A percentile compares a stretch with the other conserved stretches of the same genome.
These are phyloP conservation scores for Odontesthes bonariensis DNA, from an alignment of 2,113 vertebrate species.

Conservation along the genomic window DNA sequence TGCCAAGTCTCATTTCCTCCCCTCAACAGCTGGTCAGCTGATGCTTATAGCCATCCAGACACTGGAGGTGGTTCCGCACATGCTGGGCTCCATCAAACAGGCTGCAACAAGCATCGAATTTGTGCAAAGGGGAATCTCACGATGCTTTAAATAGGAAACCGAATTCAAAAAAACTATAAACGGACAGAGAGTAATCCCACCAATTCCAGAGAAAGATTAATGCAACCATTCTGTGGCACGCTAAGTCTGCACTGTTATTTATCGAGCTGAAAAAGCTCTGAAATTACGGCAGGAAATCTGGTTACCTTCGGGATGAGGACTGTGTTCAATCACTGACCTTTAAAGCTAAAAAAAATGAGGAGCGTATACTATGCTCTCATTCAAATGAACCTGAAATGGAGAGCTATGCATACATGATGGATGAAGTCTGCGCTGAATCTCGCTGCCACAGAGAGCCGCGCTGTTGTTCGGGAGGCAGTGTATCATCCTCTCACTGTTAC, in stretches of 20 bases:
- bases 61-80: conserved; percentile 46
- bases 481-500: conserved; percentile 10
- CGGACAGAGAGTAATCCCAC: conserved; percentile 73
- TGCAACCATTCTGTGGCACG: conserved; percentile 51
- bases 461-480: conserved; percentile 24
- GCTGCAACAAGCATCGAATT: conserved; percentile 40
- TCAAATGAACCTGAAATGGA: conserved; percentile 79
- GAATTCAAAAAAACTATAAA: conserved; percentile 56
- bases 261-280: conserved; percentile 26
- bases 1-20: conserved; percentile 51
- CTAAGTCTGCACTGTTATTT: conserved; percentile 56
- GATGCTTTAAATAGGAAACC: conserved; percentile 51
- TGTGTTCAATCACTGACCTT: conserved; percentile 81
- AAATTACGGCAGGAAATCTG: conserved; percentile 58
- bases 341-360: conserved; percentile 49
- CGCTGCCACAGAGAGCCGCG: conserved; percentile 47
- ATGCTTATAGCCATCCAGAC: conserved; percentile 33
- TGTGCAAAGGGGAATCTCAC: conserved; percentile 29
- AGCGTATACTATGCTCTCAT: conserved; percentile 56
- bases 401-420: conserved; percentile 78
- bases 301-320: conserved; percentile 69
- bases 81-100: conserved; percentile 57
- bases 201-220: conserved; percentile 68
- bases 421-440: conserved; percentile 67
- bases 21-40: conserved; percentile 69